Conservation (phyloP, 1,140 invertebrate species). For the Drosophila erecta region DNA sequence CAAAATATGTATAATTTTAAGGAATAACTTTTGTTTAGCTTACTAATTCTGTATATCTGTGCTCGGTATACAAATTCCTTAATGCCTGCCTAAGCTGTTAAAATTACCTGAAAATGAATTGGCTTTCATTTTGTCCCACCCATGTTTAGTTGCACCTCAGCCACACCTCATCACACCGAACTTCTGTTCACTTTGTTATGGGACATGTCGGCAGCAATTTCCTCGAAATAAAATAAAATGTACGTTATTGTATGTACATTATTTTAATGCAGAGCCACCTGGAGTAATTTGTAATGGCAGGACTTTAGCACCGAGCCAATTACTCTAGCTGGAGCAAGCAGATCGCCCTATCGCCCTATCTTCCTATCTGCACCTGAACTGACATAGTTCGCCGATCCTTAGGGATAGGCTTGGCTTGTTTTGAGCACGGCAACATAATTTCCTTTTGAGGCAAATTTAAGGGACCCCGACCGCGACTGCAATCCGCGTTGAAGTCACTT, state of each 20-base stretch:
- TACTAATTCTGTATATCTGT: no score
- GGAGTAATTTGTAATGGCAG: constrained; percentile 59
- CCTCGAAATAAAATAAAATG: constrained; percentile 39
- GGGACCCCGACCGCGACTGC: constrained; percentile 8
- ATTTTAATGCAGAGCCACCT: constrained; percentile 55
- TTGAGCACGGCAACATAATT: constrained; percentile 76
- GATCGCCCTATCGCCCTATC: no score
- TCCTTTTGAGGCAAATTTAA: constrained; percentile 43
- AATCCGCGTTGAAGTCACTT: constrained; percentile 32
- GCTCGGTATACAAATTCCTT: no score
- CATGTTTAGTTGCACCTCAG: neutral
- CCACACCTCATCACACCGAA: constrained; percentile 24
- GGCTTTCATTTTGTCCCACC: constrained; percentile 8
- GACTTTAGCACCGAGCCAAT: constrained; percentile 49
- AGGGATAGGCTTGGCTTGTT: constrained; percentile 74
- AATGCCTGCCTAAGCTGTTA: neutral
- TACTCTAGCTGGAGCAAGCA: constrained; percentile 24
- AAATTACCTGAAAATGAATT: neutral
- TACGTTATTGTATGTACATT: constrained; percentile 34
- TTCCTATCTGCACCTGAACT: constrained; percentile 57
- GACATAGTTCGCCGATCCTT: constrained; percentile 62
- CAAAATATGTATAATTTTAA: no score
- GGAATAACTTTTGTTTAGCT: no score
- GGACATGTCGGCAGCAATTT: constrained; percentile 36
- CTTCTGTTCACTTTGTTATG: constrained; percentile 14